These are phyloP conservation scores for Onychorhynchus coronatus DNA, from an alignment of 2,113 vertebrate species.

Conservation along the genomic window DNA sequence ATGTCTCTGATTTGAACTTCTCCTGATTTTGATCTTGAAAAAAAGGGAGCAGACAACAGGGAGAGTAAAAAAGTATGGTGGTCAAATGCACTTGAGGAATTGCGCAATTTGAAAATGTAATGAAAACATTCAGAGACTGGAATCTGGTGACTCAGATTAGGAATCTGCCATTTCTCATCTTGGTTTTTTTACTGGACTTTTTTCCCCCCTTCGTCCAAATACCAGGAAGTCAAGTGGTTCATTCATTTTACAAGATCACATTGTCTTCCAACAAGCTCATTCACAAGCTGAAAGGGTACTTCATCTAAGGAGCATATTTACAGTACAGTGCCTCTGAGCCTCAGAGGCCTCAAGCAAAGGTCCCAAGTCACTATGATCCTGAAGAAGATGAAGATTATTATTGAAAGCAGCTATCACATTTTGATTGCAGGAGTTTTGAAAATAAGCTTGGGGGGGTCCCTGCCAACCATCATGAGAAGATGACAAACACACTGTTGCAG, in stretches of 20 bases:
- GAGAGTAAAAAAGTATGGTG: not conserved
- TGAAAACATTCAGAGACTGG: not conserved
- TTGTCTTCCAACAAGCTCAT: not conserved
- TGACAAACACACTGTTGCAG: constrained; percentile 81
- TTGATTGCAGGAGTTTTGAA: constrained; percentile 83
- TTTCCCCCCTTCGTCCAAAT: not conserved
- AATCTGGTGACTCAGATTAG: not conserved
- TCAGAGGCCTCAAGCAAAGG: constrained; percentile 82
- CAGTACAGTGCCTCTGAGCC: constrained; percentile 83
- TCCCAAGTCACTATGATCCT: constrained; percentile 80
- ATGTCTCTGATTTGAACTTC: not conserved
- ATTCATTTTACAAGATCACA: not conserved
- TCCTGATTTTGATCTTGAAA: not conserved
- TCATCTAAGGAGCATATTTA: not conserved
- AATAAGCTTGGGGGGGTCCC: constrained; percentile 75
- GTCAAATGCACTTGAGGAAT: not conserved
- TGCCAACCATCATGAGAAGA: constrained; percentile 80
- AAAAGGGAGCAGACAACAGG: not conserved
- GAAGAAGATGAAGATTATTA: constrained; percentile 87
- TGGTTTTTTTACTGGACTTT: not conserved
- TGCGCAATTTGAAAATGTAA: not conserved
- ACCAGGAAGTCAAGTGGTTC: not conserved
- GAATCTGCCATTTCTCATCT: not conserved
- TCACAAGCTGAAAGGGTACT: not conserved
- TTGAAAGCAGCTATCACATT: constrained; percentile 86